Conservation (phyloP, 2,113 vertebrate species). For the Pygathrix nemaeus region DNA sequence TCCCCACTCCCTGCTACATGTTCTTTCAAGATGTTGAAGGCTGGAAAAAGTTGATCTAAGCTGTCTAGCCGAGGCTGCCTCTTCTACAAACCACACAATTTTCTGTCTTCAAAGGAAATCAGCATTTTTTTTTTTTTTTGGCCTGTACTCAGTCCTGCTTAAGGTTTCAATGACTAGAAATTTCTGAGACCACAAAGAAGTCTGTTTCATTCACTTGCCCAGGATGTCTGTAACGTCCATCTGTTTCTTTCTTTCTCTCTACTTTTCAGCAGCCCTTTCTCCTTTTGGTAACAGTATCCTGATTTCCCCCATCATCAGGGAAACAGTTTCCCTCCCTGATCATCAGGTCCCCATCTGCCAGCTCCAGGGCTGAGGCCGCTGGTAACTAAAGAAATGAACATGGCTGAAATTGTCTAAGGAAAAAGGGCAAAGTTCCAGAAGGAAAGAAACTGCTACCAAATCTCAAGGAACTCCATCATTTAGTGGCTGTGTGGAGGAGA, state of each 20-base stretch:
- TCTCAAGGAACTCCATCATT: not conserved
- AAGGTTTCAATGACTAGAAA: not conserved
- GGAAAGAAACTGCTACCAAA: not conserved
- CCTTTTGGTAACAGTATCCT: not conserved
- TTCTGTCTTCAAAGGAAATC: constrained; percentile 58
- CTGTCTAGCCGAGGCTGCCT: constrained; percentile 25
- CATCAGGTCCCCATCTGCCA: not conserved
- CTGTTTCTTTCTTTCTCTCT: not conserved
- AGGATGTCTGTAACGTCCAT: not conserved
- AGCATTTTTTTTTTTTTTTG: not conserved
- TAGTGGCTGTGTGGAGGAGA: not conserved
- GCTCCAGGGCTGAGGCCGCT: not conserved
- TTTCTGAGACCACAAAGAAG: not conserved
- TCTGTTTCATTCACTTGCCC: not conserved
- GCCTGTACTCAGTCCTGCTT: not conserved
- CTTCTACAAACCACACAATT: constrained; percentile 40
- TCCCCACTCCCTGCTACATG: not conserved
- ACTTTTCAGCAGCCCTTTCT: not conserved
- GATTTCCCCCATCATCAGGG: not conserved
- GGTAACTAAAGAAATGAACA: not conserved
- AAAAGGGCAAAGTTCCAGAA: not conserved
- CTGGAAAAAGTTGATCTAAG: constrained; percentile 46
- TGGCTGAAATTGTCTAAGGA: not conserved
- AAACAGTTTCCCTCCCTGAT: not conserved
- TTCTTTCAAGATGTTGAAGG: constrained; percentile 56